phyloP scores from a whole-genome alignment of 2,797 vertebrate species.

The Acropternis orthonyx region DNA sequence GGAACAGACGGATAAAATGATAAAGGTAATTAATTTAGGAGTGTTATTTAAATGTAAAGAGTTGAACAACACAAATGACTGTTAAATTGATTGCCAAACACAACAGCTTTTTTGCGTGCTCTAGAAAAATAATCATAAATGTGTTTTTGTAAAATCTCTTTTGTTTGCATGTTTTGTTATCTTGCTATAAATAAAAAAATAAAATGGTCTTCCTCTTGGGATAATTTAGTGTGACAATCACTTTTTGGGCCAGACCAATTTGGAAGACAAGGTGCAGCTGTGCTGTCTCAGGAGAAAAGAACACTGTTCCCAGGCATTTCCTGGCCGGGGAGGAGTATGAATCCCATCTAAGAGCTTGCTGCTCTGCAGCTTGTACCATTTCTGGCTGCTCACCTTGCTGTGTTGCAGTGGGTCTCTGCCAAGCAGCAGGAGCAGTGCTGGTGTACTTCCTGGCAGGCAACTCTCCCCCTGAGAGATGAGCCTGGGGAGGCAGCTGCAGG shows the following conservation, averaged over 20 bases:
- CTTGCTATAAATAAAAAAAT: not conserved
- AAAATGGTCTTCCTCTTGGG: not conserved
- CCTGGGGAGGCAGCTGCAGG: not conserved
- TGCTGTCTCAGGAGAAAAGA: not conserved
- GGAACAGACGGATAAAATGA: conserved; percentile 52
- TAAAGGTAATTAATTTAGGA: conserved; percentile 7
- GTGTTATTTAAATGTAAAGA: conserved; percentile 36
- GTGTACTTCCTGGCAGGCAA: not conserved
- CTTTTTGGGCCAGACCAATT: not conserved
- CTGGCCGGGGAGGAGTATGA: not conserved
- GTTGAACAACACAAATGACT: not conserved
- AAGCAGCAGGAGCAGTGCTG: not conserved
- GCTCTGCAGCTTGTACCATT: not conserved
- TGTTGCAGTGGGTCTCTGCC: not conserved
- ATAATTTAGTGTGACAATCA: not conserved
- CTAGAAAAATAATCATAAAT: not conserved
- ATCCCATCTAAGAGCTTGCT: not conserved
- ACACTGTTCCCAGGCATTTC: not conserved
- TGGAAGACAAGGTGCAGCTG: not conserved
- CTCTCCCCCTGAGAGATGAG: not conserved
- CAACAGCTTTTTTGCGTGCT: not conserved
- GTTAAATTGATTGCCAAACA: conserved; percentile 16
- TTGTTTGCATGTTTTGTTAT: not conserved
- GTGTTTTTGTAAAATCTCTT: not conserved
- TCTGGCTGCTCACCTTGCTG: not conserved